Base-by-base conservation (phyloP, 2,888 invertebrate species). In the Temnothorax unifasciatus region DNA sequence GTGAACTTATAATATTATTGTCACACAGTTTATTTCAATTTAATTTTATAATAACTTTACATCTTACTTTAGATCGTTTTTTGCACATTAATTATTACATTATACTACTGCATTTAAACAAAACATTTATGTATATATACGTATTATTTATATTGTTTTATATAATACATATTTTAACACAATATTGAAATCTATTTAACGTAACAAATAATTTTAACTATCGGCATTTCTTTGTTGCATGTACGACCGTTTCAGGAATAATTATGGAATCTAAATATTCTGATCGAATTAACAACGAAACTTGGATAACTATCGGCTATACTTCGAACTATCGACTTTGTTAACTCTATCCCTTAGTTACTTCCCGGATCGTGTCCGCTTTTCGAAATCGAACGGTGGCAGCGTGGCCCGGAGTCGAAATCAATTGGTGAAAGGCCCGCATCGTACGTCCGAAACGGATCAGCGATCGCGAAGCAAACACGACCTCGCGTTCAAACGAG, bases 261-360 rank as follows among this genome's bases (percentile, higher is more conserved):
- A 41, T 66, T n/a, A 11, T 11, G 9, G 25, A 68, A 44, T 57
- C 64, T 77, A 68, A 77, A 50, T 77, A 68, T 44, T 41, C 29
- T 50, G 76, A 82, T 52, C 66, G 81, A 59, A 87, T 85, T 81
- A 85, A 87, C 74, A 87, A 79, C 83, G 34, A 75, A 88, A 88
- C 84, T 88, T 83, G 29, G 4, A 47, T 34, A 71, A 85, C 77
- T 83, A 87, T 88, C 82, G 82, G 83, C 15, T 61, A 61, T 69
- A 81, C 66, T 84, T 81, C 79, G 71, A 85, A 38, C 44, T 50
- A 44, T 64, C 82, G 74, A 34, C 74, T 64, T 82, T 44, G 82
- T 64, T 64, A 74, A 64, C 59, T 75, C 59, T 68, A 18, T 29
- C 59, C 59, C 54, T 82, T 82, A 59, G 66, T 82, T 66, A 54